Base-by-base conservation (phyloP, 2,113 vertebrate genomes). In the Amazona guildingii region DNA sequence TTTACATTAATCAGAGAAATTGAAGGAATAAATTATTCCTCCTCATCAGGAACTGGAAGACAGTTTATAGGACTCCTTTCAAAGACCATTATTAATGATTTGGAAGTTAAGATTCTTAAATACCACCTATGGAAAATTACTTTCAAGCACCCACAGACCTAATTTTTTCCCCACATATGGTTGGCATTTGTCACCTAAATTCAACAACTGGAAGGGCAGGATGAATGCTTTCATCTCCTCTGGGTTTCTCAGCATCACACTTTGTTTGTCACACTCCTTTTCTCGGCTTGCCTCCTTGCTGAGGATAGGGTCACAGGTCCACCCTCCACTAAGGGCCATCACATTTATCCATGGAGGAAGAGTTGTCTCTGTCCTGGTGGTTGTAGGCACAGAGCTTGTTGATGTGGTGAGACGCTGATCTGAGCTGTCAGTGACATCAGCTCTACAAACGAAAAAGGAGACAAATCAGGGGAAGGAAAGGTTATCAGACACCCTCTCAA, bases 11-110 rank as follows among this genome's bases (percentile, higher is more conserved):
- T 91, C 90, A 90, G 72, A 66, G 51, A 94, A 94, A 96, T 51
- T 77, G 80, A 72, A 88, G 52, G 63, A 68, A 95, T 96, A 84
- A 95, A 96, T 96, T 93, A 92, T 83, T 95, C 82, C 52, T 41
- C 77, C 62, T 84, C 90, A 77, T 94, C 59, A 88, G 57, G 55
- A 94, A 59, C 73, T 86, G 54, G 64, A 85, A 93, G 75, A 77
- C 25, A 63, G 21, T 83, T 95, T 70, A 61, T 5, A 92, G 48
- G 35, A 28, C 66, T 76, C 75, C 76, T 55, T 94, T 92, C 78
- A 93, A 93, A 86, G 63, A 81, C 41, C 41, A 37, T 77, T 93
- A 85, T 93, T 96, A 92, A 93, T 4, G 1, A 83, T 83, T 62
- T 74, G 37, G 54, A 90, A 83, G 54, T 54, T 66, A 67, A 86